Conservation (phyloP, 2,888 invertebrate species). For the Troides helena region DNA sequence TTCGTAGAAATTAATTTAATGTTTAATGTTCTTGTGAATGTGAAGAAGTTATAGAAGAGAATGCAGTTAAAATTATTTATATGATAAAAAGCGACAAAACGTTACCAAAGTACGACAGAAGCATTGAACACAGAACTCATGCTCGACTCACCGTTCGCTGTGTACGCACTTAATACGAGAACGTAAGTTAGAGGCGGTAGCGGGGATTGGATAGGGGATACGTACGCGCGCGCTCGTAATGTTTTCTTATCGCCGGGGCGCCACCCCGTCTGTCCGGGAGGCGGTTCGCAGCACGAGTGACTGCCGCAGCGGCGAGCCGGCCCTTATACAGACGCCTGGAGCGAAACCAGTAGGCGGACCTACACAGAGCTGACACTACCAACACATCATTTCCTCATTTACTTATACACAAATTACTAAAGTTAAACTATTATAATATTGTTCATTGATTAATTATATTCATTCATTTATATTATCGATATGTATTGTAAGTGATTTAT, state of each 20-base stretch:
- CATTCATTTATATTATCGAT: too few relatives aligned
- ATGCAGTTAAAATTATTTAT: neutral
- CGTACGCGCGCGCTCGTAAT: slow-evolving; percentile 70
- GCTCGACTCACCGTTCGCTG: slow-evolving; percentile 24
- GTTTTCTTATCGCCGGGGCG: slow-evolving; percentile 44
- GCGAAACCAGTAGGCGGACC: slow-evolving; percentile 60
- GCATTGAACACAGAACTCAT: slow-evolving; percentile 8
- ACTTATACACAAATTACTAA: neutral
- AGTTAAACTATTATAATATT: too few relatives aligned
- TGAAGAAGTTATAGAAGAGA: neutral
- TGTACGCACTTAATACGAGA: slow-evolving; percentile 20
- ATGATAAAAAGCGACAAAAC: neutral
- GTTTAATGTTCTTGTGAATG: too few relatives aligned
- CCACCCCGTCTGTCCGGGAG: slow-evolving; percentile 66
- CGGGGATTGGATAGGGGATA: slow-evolving; percentile 40
- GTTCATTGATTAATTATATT: too few relatives aligned
- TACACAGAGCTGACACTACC: slow-evolving; percentile 36
- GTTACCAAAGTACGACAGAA: neutral
- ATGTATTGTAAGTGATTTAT: too few relatives aligned
- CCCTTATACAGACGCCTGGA: slow-evolving; percentile 65
- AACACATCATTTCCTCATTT: neutral
- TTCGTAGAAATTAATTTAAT: too few relatives aligned
- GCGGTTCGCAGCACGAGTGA: slow-evolving; percentile 65
- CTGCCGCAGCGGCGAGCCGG: slow-evolving; percentile 45
- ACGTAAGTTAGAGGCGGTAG: slow-evolving; percentile 20